A percentile compares a stretch with the other conserved stretches of the same genome.
phyloP scores from a whole-genome alignment of 2,113 vertebrate genomes.

The Pitta sordida region DNA sequence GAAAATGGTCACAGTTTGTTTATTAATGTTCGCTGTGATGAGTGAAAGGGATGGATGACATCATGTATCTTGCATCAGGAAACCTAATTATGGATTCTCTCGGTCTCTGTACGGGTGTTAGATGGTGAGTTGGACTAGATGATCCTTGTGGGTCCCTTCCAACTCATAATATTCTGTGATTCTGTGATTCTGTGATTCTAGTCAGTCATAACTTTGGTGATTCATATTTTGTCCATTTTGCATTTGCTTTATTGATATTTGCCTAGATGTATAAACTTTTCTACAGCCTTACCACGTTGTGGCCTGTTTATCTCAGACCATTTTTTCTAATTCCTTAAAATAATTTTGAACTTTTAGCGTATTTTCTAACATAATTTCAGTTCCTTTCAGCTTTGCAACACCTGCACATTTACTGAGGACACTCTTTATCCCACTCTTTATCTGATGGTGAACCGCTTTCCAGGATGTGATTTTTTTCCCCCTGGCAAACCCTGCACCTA shows the following conservation, averaged over 20 bases:
- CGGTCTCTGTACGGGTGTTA: too few relatives aligned
- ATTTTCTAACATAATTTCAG: background rate
- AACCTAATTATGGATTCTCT: background rate
- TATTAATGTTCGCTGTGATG: background rate
- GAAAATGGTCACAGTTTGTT: background rate
- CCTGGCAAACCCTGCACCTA: background rate
- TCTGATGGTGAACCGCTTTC: background rate
- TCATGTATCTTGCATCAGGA: background rate
- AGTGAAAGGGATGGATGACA: background rate
- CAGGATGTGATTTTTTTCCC: background rate
- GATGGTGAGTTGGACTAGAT: too few relatives aligned
- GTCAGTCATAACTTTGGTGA: background rate
- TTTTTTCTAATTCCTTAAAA: background rate
- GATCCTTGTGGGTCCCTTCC: too few relatives aligned
- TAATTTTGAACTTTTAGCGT: background rate
- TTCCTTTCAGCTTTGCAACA: background rate
- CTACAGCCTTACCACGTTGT: background rate
- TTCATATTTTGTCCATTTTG: background rate
- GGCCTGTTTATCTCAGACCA: background rate
- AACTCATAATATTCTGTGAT: too few relatives aligned
- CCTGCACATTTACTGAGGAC: background rate
- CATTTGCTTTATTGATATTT: background rate
- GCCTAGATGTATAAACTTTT: background rate
- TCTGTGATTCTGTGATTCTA: too few relatives aligned
- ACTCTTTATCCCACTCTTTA: background rate